Base-by-base conservation (phyloP, 2,797 vertebrate genomes). In the Sebastolobus alascanus region DNA sequence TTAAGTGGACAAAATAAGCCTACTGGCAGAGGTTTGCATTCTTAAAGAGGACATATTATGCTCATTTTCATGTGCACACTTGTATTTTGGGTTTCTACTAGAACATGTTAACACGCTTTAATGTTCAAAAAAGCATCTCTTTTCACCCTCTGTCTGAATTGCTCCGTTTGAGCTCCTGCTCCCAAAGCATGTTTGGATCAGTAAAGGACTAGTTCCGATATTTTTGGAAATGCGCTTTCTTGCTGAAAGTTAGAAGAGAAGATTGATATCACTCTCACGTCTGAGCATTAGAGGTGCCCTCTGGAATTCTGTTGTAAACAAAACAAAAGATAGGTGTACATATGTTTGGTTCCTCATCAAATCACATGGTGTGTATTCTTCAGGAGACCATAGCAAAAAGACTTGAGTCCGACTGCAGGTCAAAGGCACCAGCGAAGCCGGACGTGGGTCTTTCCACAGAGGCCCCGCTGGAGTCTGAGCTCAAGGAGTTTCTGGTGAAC, bases 381-480 rank as follows among this genome's bases (percentile, higher is more conserved):
- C 22, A 55, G 27, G 10, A 77, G 9, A 22, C 1, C 16, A 46
- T 27, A 56, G 8, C 35, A 33, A 40, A 64, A 43, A 3, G 9
- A 25, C 27, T 52, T 31, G 25, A 25, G 25, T 18, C 16, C 0
- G 16, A 46, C 43, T 46, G 1, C 0, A 46, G 43, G 16, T 18
- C 43, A 14, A 46, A 46, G 16, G 43, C 16, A 18, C 43, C 43
- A 46, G 43, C 43, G 0, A 46, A 1, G 40, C 6, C 6, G 16
- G 14, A 46, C 0, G 1, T 0, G 40, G 0, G 40, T 43, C 40
- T 43, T 43, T 43, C 40, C 40, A 1, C 40, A 1, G 13, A 40
- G 13, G 38, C 38, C 38, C 13, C 13, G 40, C 40, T 43, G 40
- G 40, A 1, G 43, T 46, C 16, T 46, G 43, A 18, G 43, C 43